Conservation (phyloP, 2,113 vertebrate species). For the Ammospiza caudacuta region DNA sequence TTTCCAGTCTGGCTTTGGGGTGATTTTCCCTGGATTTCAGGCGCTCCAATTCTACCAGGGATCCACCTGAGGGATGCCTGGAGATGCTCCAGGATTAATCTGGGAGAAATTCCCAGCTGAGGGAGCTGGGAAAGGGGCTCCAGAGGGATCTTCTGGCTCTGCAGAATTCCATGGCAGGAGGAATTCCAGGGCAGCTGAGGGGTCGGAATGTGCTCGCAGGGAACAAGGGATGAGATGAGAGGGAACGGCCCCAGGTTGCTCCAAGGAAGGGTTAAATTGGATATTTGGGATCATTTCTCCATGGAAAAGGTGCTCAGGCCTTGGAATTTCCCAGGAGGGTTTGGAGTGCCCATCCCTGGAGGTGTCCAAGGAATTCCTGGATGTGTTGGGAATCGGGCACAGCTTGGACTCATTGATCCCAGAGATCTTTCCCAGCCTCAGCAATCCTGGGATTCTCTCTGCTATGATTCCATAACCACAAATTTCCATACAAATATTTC, state of each 20-base stretch:
- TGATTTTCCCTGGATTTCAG: background rate
- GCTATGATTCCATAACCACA: background rate
- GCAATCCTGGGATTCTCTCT: background rate
- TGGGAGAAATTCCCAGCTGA: background rate
- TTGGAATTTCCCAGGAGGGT: background rate
- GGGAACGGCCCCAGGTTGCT: too few relatives aligned
- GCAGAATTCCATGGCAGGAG: background rate
- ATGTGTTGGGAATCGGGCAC: rapidly evolving
- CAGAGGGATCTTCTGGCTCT: background rate
- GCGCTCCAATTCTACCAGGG: rapidly evolving
- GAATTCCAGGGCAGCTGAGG: too few relatives aligned
- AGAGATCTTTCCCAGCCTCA: background rate
- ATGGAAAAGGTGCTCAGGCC: background rate
- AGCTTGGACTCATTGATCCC: rapidly evolving
- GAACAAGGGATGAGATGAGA: too few relatives aligned
- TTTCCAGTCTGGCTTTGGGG: background rate
- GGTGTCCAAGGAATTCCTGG: background rate
- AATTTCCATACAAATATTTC: background rate
- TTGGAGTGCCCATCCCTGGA: background rate
- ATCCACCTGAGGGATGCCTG: background rate
- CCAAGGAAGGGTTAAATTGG: background rate
- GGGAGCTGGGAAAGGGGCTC: background rate
- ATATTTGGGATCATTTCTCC: background rate
- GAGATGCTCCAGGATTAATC: background rate
- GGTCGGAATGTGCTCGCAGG: rapidly evolving